These are phyloP conservation scores for Hypomesus transpacificus DNA, from an alignment of 2,113 vertebrate genomes.

Conservation along the genomic window DNA sequence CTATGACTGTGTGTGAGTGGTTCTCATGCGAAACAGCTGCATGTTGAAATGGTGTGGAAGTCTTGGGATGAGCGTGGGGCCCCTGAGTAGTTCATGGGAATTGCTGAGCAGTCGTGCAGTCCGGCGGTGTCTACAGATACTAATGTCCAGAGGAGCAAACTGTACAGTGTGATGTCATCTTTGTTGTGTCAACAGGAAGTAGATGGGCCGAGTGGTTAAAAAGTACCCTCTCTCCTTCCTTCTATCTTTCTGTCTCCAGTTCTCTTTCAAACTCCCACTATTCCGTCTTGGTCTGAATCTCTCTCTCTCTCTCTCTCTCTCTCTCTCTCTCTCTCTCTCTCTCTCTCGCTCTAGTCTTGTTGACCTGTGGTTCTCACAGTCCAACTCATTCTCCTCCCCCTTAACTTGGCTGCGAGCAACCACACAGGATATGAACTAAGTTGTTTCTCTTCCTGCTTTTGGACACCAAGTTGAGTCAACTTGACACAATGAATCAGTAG, in stretches of 20 bases:
- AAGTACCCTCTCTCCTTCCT: background rate
- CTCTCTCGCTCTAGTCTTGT: slow-evolving; percentile 9
- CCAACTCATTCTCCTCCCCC: background rate
- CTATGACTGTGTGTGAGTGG: background rate
- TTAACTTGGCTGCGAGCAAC: slow-evolving; percentile 6
- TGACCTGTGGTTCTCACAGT: slow-evolving; percentile 2
- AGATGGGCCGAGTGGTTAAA: background rate
- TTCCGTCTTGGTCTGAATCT: slow-evolving; percentile 4
- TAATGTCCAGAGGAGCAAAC: background rate
- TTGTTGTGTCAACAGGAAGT: background rate
- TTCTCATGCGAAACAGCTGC: background rate
- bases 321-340: slow-evolving; percentile 14
- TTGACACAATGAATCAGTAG: slow-evolving; percentile 39
- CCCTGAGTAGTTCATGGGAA: no score
- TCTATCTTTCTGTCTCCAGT: background rate
- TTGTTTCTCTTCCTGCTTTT: slow-evolving; percentile 54
- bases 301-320: background rate
- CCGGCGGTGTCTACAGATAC: background rate
- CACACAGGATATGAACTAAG: slow-evolving; percentile 64
- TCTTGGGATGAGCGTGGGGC: no score
- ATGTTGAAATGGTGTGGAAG: no score
- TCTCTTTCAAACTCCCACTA: background rate
- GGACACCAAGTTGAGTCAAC: slow-evolving; percentile 45
- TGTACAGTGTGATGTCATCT: slow-evolving; percentile 21
- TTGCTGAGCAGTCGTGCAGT: no score